phyloP scores from a whole-genome alignment of 1,140 invertebrate genomes.

The Danaus plexippus region DNA sequence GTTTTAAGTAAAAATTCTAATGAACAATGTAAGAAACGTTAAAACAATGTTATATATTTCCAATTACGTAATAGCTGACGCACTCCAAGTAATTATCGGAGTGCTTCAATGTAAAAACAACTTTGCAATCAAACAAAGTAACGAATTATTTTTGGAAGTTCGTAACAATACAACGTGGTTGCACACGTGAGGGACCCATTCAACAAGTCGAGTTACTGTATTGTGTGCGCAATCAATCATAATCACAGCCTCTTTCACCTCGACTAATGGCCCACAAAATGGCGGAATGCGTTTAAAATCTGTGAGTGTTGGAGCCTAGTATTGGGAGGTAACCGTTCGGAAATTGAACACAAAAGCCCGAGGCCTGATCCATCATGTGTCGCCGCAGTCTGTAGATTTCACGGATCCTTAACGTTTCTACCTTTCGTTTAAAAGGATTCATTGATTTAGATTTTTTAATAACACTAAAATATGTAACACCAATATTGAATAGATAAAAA shows the following conservation, averaged over 20 bases:
- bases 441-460: not conserved
- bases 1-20: too few relatives aligned
- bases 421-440: not conserved
- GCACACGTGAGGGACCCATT: constrained; percentile 53
- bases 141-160: constrained; percentile 29
- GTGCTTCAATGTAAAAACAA: constrained; percentile 12
- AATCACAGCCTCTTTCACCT: constrained; percentile 66
- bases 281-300: constrained; percentile 64
- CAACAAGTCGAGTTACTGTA: constrained; percentile 55
- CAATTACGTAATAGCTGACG: constrained; percentile 16
- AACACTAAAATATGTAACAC: not conserved
- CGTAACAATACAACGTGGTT: constrained; percentile 42
- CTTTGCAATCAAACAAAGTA: constrained; percentile 40
- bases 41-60: constrained; percentile 1
- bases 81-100: constrained; percentile 17
- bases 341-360: constrained; percentile 52
- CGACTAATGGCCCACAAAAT: constrained; percentile 68
- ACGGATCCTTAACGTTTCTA: constrained; percentile 9
- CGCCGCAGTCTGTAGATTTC: constrained; percentile 23
- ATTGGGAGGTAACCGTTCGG: constrained; percentile 64
- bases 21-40: too few relatives aligned
- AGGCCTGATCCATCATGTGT: constrained; percentile 60
- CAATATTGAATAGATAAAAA: too few relatives aligned
- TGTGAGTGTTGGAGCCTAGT: constrained; percentile 43
- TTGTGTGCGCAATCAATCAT: constrained; percentile 62